Evolutionary conservation across 2,888 invertebrate genomes (phyloP).

Genomic region (Bibio marci): DNA sequence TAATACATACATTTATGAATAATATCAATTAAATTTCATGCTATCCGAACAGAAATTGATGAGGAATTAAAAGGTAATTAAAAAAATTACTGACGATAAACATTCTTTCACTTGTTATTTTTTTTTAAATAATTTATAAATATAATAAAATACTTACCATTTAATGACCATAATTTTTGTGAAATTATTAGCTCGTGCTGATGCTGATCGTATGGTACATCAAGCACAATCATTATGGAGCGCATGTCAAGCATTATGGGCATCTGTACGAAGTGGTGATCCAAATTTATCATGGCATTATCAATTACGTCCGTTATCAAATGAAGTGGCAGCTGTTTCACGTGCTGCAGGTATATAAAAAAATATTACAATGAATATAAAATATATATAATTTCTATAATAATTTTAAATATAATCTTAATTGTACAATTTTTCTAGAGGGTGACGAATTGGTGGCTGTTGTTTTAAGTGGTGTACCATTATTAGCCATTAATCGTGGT

Average conservation of each 20-base stretch:
- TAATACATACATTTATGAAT: too few relatives aligned
- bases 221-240: conserved; percentile 86
- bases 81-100: not conserved
- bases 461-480: conserved; percentile 61
- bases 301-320: conserved; percentile 41
- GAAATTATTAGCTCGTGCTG: conserved; percentile 41
- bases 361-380: not conserved
- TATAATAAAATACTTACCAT: too few relatives aligned
- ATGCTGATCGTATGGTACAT: conserved; percentile 54
- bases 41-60: conserved; percentile 22
- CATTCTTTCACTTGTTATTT: not conserved
- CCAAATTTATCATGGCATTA: conserved; percentile 36
- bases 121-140: not conserved
- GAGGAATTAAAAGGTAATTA: conserved; percentile 25
- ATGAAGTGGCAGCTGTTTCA: conserved; percentile 55
- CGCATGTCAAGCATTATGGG: conserved; percentile 73
- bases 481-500: conserved; percentile 58
- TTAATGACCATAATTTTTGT: too few relatives aligned
- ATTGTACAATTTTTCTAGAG: conserved; percentile 38
- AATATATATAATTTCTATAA: not conserved
- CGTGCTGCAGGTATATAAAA: conserved; percentile 49
- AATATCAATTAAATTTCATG: not conserved
- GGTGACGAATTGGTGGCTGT: conserved; percentile 65
- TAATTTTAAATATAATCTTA: not conserved
- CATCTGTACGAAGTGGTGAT: conserved; percentile 50